Evolutionary conservation across 2,113 vertebrate genomes (phyloP), one percentile per base, ranked within the genome.

Genomic region (Pelodiscus sinensis): DNA sequence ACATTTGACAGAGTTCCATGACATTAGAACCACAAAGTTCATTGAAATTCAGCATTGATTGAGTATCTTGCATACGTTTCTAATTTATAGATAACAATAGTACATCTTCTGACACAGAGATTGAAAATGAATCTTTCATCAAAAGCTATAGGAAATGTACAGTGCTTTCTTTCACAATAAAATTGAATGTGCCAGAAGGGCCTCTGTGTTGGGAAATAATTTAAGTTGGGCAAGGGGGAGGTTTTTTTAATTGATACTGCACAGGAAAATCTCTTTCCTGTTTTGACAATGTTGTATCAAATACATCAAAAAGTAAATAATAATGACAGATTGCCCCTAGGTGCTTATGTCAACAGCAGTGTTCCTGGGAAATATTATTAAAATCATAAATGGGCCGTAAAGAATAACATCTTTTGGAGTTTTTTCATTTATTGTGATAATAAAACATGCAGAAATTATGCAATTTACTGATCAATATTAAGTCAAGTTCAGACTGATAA

Each of bases 1-100:
- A 97, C 96, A 96, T 97, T 95, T 98, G 97, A 98, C 97, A 98
- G 97, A 97, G 91, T 95, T 94, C 97, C 93, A 84, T 97, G 97
- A 96, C 96, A 96, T 96, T 97, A 96, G 94, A 98, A 96, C 89
- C 92, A 96, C 57, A 60, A 94, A 96, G 85, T 97, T 98, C 97
- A 97, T 96, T 98, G 97, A 97, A 97, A 98, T 98, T 97, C 97
- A 97, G 92, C 79, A 79, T 81, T 38, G 89, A 58, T 50, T 92
- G 89, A 96, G 79, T 91, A 93, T 84, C 96, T 96, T 90, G 92
- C 91, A 96, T 96, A 94, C 22, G 89, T 94, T 97, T 97, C 93
- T 97, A 96, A 96, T 97, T 97, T 97, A 95, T 85, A 96, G 96
- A 93, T 96, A 97, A 97, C 81, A 92, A 86, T 96, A 97, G 91